Conservation (phyloP, 2,797 vertebrate genomes). For the Poecilia gillii region DNA sequence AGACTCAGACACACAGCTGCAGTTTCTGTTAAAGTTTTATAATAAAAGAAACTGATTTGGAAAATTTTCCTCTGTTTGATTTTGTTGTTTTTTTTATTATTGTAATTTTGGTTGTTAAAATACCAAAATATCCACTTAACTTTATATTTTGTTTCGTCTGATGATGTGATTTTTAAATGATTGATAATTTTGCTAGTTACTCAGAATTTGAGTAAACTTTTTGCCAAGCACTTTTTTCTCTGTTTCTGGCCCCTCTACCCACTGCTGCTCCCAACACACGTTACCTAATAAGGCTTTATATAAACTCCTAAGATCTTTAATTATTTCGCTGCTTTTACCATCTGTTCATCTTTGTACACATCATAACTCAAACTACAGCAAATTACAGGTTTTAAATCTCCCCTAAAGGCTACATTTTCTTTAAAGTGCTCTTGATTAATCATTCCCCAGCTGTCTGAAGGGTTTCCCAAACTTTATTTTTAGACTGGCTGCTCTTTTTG, state of each 20-base stretch:
- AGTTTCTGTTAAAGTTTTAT: no score
- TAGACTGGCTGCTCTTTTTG: not conserved
- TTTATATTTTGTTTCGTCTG: no score
- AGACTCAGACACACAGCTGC: no score
- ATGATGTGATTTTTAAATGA: no score
- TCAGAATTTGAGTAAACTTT: no score
- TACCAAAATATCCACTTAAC: no score
- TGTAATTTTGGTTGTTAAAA: no score
- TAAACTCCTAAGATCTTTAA: not conserved
- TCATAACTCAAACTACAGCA: not conserved
- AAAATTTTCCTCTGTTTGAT: no score
- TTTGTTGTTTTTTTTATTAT: no score
- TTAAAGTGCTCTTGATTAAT: conserved; percentile 2
- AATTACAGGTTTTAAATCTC: not conserved
- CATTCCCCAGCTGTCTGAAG: not conserved
- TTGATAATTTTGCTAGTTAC: no score
- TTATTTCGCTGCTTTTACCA: not conserved
- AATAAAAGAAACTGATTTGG: no score
- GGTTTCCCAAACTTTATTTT: not conserved
- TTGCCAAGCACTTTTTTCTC: no score
- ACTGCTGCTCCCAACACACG: not conserved
- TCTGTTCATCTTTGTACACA: not conserved
- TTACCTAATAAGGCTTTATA: not conserved
- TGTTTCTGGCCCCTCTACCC: not conserved
- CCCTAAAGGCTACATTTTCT: not conserved